Evolutionary conservation across 2,888 invertebrate genomes (phyloP).

Genomic region (Acronicta psi): DNA sequence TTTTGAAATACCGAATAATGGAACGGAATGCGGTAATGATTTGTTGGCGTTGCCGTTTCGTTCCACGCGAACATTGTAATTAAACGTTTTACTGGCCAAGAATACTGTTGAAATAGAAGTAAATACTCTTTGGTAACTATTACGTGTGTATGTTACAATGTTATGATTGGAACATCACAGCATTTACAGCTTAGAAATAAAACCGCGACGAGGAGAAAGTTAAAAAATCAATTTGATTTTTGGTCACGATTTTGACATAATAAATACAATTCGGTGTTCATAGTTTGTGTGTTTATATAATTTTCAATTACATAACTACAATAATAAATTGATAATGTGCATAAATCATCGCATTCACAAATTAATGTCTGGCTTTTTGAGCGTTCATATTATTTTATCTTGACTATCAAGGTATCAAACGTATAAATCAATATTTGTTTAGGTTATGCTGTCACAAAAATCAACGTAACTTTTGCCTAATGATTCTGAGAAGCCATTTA

Average conservation of each 20-base stretch:
- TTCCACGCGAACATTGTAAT: conserved; percentile 49
- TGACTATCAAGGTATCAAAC: background rate
- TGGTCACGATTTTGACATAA: background rate
- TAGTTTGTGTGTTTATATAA: background rate
- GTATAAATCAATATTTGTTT: conserved; percentile 3
- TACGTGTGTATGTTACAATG: conserved; percentile 4
- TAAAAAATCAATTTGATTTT: background rate
- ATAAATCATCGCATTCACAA: background rate
- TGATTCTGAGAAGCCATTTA: conserved; percentile 36
- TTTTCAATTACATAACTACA: conserved; percentile 2
- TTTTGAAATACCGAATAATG: conserved; percentile 54
- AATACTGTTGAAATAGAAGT: conserved; percentile 47
- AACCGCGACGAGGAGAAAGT: conserved; percentile 35
- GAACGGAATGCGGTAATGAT: conserved; percentile 63
- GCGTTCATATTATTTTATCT: background rate
- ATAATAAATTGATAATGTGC: background rate
- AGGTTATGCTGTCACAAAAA: conserved; percentile 3
- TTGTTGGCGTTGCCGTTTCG: conserved; percentile 47
- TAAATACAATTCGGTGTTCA: background rate
- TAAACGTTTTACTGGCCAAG: conserved; percentile 39
- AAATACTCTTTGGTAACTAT: conserved; percentile 34
- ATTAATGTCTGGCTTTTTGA: background rate
- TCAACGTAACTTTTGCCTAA: conserved; percentile 6
- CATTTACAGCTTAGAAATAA: background rate
- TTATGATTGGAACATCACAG: background rate